Evolutionary conservation across 2,888 invertebrate species (phyloP).

Genomic region (Xestoiulus laeticollis): DNA sequence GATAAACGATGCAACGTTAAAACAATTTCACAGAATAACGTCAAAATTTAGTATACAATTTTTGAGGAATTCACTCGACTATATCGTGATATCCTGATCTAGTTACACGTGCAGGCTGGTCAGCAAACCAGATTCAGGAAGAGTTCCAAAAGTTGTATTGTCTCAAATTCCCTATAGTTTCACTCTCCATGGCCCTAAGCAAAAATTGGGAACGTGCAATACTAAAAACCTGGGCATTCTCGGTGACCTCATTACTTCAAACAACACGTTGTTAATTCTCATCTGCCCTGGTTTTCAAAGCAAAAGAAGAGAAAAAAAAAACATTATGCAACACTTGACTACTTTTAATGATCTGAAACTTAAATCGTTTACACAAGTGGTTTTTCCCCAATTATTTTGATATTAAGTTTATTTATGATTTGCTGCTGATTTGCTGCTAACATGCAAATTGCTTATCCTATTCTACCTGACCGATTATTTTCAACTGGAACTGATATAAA

Average conservation of each 20-base stretch:
- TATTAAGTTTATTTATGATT: too few relatives aligned
- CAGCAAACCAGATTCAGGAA: neutral
- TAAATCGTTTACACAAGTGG: neutral
- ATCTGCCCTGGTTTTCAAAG: conserved; percentile 15
- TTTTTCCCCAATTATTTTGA: too few relatives aligned
- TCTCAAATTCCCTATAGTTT: neutral
- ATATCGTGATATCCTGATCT: neutral
- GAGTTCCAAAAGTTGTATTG: neutral
- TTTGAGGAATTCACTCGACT: neutral
- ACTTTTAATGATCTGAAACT: neutral
- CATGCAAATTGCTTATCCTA: too few relatives aligned
- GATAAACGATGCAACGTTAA: neutral
- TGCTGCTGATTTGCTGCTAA: too few relatives aligned
- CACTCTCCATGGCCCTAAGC: neutral
- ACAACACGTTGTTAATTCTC: neutral
- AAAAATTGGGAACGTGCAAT: neutral
- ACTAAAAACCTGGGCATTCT: neutral
- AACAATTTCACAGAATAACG: neutral
- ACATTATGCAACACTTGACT: neutral
- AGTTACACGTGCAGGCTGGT: neutral
- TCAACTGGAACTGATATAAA: too few relatives aligned
- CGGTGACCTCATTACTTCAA: neutral
- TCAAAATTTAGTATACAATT: neutral
- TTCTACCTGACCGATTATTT: too few relatives aligned
- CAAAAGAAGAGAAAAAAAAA: neutral